phyloP scores from a whole-genome alignment of 1,140 invertebrate species.

The Bombus haemorrhoidalis region DNA sequence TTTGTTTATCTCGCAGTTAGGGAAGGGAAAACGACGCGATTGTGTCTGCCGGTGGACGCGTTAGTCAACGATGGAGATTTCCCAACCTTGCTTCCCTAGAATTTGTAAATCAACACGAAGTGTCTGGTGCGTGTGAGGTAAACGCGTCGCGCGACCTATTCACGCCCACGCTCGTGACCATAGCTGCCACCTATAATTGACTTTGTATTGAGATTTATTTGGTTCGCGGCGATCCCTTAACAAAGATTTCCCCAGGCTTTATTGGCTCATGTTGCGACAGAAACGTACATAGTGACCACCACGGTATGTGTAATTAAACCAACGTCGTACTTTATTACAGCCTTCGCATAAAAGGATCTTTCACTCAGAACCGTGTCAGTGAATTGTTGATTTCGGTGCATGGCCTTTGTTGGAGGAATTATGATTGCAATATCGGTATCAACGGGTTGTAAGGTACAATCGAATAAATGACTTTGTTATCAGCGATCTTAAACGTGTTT shows the following conservation, averaged over 20 bases:
- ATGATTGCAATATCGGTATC: neutral
- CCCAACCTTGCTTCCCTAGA: slow-evolving; percentile 45
- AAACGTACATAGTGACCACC: slow-evolving; percentile 27
- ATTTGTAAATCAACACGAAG: slow-evolving; percentile 64
- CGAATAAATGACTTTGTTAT: too few species aligned
- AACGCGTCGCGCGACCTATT: slow-evolving; percentile 60
- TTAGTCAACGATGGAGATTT: slow-evolving; percentile 37
- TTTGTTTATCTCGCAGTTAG: slow-evolving; percentile 1
- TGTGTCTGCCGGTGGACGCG: neutral
- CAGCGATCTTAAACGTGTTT: neutral
- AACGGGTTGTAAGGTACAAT: neutral
- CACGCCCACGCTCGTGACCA: slow-evolving; percentile 59
- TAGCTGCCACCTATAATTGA: slow-evolving; percentile 67
- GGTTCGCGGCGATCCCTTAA: slow-evolving; percentile 53
- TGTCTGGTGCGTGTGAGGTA: slow-evolving; percentile 47
- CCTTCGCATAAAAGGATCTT: neutral
- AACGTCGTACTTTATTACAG: slow-evolving; percentile 17
- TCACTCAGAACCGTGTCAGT: neutral
- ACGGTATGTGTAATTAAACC: slow-evolving; percentile 31
- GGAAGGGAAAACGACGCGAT: neutral
- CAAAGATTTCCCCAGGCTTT: slow-evolving; percentile 52
- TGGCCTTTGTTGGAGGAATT: neutral
- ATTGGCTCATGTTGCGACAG: slow-evolving; percentile 40
- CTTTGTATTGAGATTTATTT: slow-evolving; percentile 69
- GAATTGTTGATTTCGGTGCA: neutral